phyloP scores from a whole-genome alignment of 1,140 invertebrate species.

The Phymastichus coffea region DNA sequence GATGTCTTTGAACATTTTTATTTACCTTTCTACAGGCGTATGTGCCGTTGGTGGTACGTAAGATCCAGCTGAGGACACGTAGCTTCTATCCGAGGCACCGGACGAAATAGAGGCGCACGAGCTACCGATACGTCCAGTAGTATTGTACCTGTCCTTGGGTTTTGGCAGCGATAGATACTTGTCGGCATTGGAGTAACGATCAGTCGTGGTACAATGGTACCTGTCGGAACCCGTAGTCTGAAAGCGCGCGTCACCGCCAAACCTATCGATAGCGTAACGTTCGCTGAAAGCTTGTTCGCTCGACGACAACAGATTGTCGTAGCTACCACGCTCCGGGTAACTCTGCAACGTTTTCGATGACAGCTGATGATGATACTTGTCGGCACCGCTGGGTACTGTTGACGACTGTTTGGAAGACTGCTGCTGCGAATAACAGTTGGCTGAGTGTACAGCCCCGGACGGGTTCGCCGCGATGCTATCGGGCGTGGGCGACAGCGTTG shows the following conservation, averaged over 20 bases:
- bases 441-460: conserved; percentile 18
- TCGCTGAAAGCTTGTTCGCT: conserved; percentile 37
- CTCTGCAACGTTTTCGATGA: conserved; percentile 38
- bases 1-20: no score
- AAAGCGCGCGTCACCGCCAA: conserved; percentile 17
- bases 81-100: conserved; percentile 38
- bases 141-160: conserved; percentile 48
- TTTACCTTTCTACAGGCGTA: conserved; percentile 66
- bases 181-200: conserved; percentile 49
- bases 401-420: conserved; percentile 17
- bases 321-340: conserved; percentile 28
- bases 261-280: conserved; percentile 33
- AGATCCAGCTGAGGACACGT: conserved; percentile 41
- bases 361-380: conserved; percentile 36
- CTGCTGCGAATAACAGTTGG: conserved; percentile 31
- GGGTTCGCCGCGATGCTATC: no score
- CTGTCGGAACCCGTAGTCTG: conserved; percentile 40
- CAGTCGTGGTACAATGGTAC: conserved; percentile 38
- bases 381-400: not conserved
- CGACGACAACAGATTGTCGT: conserved; percentile 36
- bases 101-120: conserved; percentile 44
- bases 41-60: conserved; percentile 68
- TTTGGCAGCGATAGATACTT: conserved; percentile 58
- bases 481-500: conserved; percentile 35
- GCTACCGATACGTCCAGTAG: conserved; percentile 47